These are phyloP conservation scores for Calephelis virginiensis DNA, from an alignment of 1,140 invertebrate genomes.

Conservation along the genomic window DNA sequence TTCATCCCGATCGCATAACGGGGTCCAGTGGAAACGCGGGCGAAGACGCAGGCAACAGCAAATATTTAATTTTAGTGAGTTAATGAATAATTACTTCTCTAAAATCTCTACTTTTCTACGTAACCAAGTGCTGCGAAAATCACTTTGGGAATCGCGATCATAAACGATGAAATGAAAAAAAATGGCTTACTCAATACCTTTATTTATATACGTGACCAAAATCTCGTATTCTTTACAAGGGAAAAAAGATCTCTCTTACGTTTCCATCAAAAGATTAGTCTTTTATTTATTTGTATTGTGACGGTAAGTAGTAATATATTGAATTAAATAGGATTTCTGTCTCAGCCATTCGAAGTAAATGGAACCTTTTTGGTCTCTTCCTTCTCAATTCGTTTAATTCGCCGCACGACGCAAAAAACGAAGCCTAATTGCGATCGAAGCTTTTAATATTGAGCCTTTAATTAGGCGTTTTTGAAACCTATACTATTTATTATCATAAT, in stretches of 20 bases:
- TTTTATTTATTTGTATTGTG: slow-evolving; percentile 19
- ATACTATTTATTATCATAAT: neutral
- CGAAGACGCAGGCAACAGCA: no score
- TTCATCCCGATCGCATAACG: no score
- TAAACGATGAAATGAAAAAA: no score
- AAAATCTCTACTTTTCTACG: no score
- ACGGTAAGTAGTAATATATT: slow-evolving; percentile 13
- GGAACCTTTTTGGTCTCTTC: slow-evolving; percentile 14
- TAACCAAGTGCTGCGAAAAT: no score
- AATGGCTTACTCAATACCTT: no score
- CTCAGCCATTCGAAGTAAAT: slow-evolving; percentile 1
- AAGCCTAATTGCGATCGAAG: slow-evolving; percentile 22
- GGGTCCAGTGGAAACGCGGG: no score
- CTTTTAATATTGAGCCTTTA: slow-evolving; percentile 7
- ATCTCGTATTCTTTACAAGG: slow-evolving; percentile 2
- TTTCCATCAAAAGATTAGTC: slow-evolving; percentile 13
- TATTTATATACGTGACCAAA: neutral
- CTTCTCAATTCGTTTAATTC: slow-evolving; percentile 17
- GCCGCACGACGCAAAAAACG: slow-evolving; percentile 19
- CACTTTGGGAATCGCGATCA: no score
- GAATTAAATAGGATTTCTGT: slow-evolving; percentile 2
- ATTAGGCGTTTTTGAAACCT: neutral
- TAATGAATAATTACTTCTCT: no score
- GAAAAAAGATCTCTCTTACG: slow-evolving; percentile 1
- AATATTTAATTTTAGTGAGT: no score